Conservation (phyloP, 1,140 invertebrate species). For the Drosophila bipectinata region DNA sequence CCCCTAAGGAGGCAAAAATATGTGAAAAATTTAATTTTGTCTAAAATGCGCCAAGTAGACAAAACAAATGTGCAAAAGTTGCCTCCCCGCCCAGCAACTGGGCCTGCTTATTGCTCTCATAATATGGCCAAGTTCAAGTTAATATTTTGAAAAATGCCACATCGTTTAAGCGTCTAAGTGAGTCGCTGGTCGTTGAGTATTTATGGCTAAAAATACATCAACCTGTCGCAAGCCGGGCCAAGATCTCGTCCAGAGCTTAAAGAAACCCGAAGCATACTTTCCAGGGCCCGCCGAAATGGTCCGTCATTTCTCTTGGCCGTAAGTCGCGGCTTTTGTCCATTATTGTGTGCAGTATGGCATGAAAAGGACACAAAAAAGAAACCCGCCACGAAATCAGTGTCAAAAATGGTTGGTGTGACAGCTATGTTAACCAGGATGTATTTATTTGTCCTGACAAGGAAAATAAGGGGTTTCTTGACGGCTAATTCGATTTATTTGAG, state of each 20-base stretch:
- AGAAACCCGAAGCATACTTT: conserved; percentile 27
- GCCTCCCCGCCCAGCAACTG: neutral
- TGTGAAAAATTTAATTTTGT: conserved; percentile 61
- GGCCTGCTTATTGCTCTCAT: conserved; percentile 40
- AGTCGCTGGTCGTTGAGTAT: conserved; percentile 46
- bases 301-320: conserved; percentile 45
- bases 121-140: conserved; percentile 58
- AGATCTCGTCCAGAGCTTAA: neutral
- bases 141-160: conserved; percentile 74
- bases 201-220: conserved; percentile 61
- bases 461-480: conserved; percentile 9
- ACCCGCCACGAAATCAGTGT: conserved; percentile 26
- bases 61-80: conserved; percentile 27
- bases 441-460: neutral
- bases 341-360: conserved; percentile 30
- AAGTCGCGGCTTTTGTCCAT: conserved; percentile 27
- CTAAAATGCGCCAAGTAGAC: conserved; percentile 33
- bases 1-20: conserved; percentile 11
- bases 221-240: conserved; percentile 16
- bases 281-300: conserved; percentile 27
- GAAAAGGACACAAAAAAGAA: conserved; percentile 21
- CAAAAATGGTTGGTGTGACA: conserved; percentile 20
- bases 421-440: conserved; percentile 19
- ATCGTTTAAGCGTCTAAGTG: conserved; percentile 71
- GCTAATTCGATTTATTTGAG: conserved; percentile 3